Conservation (phyloP, 64 coral and sea anemone genomes). For the Montipora cactus region DNA sequence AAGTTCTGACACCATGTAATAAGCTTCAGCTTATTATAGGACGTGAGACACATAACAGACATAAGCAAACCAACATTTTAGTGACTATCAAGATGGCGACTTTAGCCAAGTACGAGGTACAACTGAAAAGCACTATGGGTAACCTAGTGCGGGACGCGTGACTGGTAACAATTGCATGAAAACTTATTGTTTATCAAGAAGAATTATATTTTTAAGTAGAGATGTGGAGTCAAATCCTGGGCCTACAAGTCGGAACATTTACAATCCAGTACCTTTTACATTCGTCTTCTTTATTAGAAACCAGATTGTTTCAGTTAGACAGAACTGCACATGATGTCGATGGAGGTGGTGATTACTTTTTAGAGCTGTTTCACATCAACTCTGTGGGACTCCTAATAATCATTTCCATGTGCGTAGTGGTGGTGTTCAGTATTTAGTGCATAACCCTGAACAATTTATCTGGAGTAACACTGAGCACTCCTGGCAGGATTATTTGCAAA, state of each 20-base stretch:
- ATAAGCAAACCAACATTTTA: too few species aligned
- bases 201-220: not conserved
- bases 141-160: too few species aligned
- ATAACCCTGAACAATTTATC: constrained; percentile 64
- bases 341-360: constrained; percentile 13
- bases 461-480: constrained; percentile 17
- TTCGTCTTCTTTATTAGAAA: constrained; percentile 47
- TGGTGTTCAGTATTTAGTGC: constrained; percentile 56
- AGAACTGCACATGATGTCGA: not conserved
- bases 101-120: too few species aligned
- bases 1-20: too few species aligned
- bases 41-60: too few species aligned
- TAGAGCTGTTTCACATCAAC: constrained; percentile 21
- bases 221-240: not conserved
- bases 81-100: too few species aligned
- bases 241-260: not conserved
- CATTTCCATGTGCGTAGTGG: constrained; percentile 51
- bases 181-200: constrained; percentile 1
- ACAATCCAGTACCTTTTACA: not conserved
- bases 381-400: constrained; percentile 29
- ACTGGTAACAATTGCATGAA: not conserved
- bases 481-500: constrained; percentile 56
- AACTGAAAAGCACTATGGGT: too few species aligned
- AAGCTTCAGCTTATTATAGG: too few species aligned
- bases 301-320: not conserved